Conservation (phyloP, 35 echinoderm and acorn worm genomes). For the Chiridota heheva region DNA sequence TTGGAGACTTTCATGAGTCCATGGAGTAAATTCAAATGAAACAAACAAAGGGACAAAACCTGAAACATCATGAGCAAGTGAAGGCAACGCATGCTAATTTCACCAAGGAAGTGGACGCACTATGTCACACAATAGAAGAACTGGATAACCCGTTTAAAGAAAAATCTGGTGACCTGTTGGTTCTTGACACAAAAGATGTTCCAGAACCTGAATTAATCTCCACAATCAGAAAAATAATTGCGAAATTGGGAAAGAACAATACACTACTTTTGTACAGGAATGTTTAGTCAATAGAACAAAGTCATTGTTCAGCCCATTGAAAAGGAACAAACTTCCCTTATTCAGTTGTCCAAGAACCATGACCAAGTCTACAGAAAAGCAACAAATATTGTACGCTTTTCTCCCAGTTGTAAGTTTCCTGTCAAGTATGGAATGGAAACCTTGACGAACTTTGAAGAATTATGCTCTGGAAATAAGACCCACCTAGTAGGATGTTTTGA, state of each 20-base stretch:
- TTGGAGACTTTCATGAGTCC: slow-evolving; percentile 21
- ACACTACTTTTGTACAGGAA: slow-evolving; percentile 32
- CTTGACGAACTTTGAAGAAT: too few relatives aligned
- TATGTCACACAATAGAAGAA: not conserved
- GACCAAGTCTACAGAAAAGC: slow-evolving; percentile 20
- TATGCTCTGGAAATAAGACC: too few relatives aligned
- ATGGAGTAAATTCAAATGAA: slow-evolving; percentile 1
- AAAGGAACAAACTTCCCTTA: slow-evolving; percentile 32
- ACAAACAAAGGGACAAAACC: not conserved
- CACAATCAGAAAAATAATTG: not conserved
- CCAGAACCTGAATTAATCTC: not conserved
- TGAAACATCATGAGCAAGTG: slow-evolving; percentile 4
- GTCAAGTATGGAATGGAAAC: too few relatives aligned
- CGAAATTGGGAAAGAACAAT: slow-evolving; percentile 26
- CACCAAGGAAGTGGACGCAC: not conserved
- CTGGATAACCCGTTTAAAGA: slow-evolving; percentile 3
- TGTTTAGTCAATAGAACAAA: slow-evolving; percentile 19
- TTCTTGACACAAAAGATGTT: slow-evolving; percentile 17
- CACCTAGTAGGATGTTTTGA: too few relatives aligned
- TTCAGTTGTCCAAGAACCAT: slow-evolving; percentile 22
- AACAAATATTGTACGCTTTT: slow-evolving; percentile 37
- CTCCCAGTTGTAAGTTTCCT: slow-evolving; percentile 60
- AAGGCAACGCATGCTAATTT: not conserved
- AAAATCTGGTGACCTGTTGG: not conserved
- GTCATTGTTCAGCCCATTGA: slow-evolving; percentile 38